Conservation (phyloP, 2,113 vertebrate genomes). For the Cranoglanis bouderius region DNA sequence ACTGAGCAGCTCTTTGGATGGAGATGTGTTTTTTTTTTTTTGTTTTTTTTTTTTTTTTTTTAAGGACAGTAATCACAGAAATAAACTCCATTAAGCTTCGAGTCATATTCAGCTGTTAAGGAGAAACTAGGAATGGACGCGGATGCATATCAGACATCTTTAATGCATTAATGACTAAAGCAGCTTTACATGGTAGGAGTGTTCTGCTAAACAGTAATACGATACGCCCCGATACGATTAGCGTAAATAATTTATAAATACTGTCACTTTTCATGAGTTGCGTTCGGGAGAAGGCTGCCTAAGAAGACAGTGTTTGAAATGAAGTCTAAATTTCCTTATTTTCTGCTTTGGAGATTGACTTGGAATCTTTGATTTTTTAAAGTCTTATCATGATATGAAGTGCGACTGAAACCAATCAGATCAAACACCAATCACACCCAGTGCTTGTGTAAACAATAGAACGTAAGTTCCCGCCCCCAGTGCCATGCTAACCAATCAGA, state of each 20-base stretch:
- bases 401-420: not conserved
- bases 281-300: not conserved
- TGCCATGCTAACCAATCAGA: not conserved
- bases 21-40: not conserved
- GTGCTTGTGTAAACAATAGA: not conserved
- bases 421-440: not conserved
- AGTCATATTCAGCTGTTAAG: not conserved
- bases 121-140: not conserved
- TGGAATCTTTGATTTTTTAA: not conserved
- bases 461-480: not conserved
- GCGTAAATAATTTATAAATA: not conserved
- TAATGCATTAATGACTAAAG: constrained; percentile 24
- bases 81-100: constrained; percentile 3
- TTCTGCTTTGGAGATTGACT: not conserved
- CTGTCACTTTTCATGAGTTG: not conserved
- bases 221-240: not conserved
- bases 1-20: constrained; percentile 16
- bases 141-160: constrained; percentile 6
- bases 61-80: constrained; percentile 9
- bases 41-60: constrained; percentile 1
- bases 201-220: not conserved
- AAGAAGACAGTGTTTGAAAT: not conserved
- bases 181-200: not conserved
- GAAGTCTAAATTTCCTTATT: not conserved
- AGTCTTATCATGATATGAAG: not conserved